Evolutionary conservation across 2,113 vertebrate species (phyloP).

Genomic region (Crotalus viridis): DNA sequence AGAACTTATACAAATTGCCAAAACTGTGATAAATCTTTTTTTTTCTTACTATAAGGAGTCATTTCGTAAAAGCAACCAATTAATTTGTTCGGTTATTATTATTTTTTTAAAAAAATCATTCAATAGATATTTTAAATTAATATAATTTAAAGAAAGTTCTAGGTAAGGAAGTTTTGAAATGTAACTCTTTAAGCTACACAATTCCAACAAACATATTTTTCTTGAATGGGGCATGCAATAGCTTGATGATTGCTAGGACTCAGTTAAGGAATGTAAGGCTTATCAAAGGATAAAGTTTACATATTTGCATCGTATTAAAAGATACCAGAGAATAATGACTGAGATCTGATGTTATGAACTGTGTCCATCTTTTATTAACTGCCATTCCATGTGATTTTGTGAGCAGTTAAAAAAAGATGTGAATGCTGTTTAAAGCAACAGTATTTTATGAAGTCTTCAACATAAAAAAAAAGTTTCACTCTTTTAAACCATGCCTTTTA

Average conservation of each 20-base stretch:
- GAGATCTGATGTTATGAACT: conserved; percentile 54
- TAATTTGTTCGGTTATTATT: conserved; percentile 62
- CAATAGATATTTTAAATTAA: conserved; percentile 80
- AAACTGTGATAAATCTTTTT: conserved; percentile 87
- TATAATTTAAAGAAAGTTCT: conserved; percentile 79
- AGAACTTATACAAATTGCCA: conserved; percentile 80
- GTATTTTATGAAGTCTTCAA: conserved; percentile 45
- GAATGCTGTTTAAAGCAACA: conserved; percentile 61
- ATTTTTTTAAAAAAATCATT: conserved; percentile 66
- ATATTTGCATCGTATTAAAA: conserved; percentile 67
- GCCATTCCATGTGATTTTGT: conserved; percentile 58
- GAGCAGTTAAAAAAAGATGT: conserved; percentile 40
- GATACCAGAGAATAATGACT: conserved; percentile 44
- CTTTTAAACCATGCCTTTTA: conserved; percentile 61
- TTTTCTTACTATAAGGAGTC: conserved; percentile 76
- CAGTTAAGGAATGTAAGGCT: conserved; percentile 65
- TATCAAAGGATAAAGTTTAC: conserved; percentile 76
- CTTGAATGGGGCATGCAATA: conserved; percentile 69
- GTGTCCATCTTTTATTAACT: conserved; percentile 57
- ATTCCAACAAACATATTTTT: conserved; percentile 63
- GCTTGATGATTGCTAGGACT: conserved; percentile 63
- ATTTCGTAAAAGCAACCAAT: conserved; percentile 70
- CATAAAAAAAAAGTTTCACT: conserved; percentile 45
- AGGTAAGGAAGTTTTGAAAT: conserved; percentile 59
- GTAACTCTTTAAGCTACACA: conserved; percentile 58